Conservation (phyloP, 2,888 invertebrate genomes). For the Pollenia labialis region DNA sequence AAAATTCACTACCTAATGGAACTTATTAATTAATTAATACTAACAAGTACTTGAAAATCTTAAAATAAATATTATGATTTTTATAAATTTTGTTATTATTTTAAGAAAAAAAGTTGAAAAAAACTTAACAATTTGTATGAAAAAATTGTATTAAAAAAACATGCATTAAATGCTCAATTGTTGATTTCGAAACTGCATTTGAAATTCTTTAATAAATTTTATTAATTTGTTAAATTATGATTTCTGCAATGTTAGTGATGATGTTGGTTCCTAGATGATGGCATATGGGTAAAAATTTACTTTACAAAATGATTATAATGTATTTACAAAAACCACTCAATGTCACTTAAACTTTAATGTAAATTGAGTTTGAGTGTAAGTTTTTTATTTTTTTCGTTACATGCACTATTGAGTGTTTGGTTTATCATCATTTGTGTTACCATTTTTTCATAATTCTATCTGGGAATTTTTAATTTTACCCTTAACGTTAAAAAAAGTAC, state of each 20-base stretch:
- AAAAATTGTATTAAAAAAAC: constrained; percentile 56
- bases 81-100: not conserved
- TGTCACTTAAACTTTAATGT: not conserved
- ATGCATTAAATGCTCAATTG: constrained; percentile 57
- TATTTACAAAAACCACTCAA: constrained; percentile 56
- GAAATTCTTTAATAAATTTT: constrained; percentile 9
- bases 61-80: constrained; percentile 38
- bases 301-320: constrained; percentile 34
- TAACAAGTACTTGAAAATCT: constrained; percentile 45
- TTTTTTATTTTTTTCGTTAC: constrained; percentile 8
- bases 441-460: not conserved
- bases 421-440: not conserved
- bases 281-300: not conserved
- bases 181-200: constrained; percentile 26
- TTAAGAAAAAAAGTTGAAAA: constrained; percentile 23
- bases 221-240: constrained; percentile 14
- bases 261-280: constrained; percentile 24
- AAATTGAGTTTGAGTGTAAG: constrained; percentile 3
- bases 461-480: not conserved
- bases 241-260: constrained; percentile 42
- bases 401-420: constrained; percentile 32
- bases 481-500: too few species aligned
- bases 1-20: constrained; percentile 39
- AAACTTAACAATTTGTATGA: constrained; percentile 52
- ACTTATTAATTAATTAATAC: constrained; percentile 20